These are phyloP conservation scores for Diceros bicornis DNA, from an alignment of 2,797 vertebrate genomes.

Conservation along the genomic window DNA sequence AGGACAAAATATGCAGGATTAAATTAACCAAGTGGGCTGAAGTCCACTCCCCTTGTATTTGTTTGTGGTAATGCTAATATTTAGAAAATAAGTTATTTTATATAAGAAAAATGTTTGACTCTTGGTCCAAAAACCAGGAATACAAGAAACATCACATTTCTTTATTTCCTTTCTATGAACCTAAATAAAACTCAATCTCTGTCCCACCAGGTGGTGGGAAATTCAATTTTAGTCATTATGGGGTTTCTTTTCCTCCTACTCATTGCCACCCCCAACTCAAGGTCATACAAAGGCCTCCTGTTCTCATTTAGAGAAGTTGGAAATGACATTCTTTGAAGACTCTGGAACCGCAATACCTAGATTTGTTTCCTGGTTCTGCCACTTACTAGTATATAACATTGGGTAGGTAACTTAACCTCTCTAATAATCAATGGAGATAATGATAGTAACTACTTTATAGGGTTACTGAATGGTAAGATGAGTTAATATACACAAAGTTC, in stretches of 20 bases:
- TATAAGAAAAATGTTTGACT: constrained; percentile 14
- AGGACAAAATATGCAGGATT: constrained; percentile 17
- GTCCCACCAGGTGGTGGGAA: background rate
- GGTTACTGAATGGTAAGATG: background rate
- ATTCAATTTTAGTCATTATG: background rate
- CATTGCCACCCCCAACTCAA: background rate
- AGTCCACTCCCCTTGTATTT: background rate
- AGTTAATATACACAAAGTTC: background rate
- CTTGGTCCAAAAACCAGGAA: constrained; percentile 25
- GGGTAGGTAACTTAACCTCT: background rate
- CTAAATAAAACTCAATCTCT: constrained; percentile 49
- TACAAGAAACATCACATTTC: constrained; percentile 16
- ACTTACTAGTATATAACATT: background rate
- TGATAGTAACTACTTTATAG: background rate
- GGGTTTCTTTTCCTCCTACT: constrained; percentile 1
- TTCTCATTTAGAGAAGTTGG: background rate
- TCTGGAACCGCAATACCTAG: background rate
- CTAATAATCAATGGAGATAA: background rate
- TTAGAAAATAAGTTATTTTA: constrained; percentile 51
- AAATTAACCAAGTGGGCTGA: background rate
- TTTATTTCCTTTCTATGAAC: constrained; percentile 44
- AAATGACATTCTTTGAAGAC: background rate
- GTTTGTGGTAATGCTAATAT: background rate
- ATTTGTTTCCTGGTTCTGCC: background rate
- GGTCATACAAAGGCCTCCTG: background rate